Evolutionary conservation across 1,140 invertebrate species (phyloP), one percentile per base, ranked within the genome.

Genomic region (Trichonephila clavipes): DNA sequence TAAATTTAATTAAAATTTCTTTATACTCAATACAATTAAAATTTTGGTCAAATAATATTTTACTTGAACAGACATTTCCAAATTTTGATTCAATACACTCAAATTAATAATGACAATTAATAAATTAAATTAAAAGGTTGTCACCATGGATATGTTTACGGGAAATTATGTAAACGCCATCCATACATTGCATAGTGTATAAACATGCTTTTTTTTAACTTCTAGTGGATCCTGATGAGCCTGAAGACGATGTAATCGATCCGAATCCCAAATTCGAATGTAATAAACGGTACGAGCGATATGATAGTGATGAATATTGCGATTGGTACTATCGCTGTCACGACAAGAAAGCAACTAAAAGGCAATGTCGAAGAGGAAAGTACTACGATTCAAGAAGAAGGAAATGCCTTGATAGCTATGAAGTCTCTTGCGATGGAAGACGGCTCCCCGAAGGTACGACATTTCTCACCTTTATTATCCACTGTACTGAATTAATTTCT

Each of bases 251-350:
- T 88, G 40, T 93, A 19, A 66, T 93, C n/a, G 92, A 93, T 88
- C 92, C 92, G 1, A 77, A 88, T 44, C 92, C 92, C 1, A 62
- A 93, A 21, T 88, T 62, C 44, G 21, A 14, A 18, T 93, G 92
- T 24, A 88, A 59, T 6, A 88, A 61, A 1, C 28, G 19, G 0
- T 64, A 93, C 24, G 66, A 66, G 1, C 82, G 59, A 19, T 88
- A 40, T 28, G 8, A 51, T 2, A 44, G 88, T 28, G 51, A 93
- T 1, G 51, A 93, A 8, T 88, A 88, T 44, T 93, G 92, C 69
- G n/a, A 93, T 85, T 93, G 66, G 85, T 93, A 93, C 66, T 93
- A 93, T 21, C n/a, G 88, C 1, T 93, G 92, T 21, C 24, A 88
- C 16, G 92, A 88, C 19, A 59, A 81, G 24, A 82, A 77, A 64